These are phyloP conservation scores for Synergus itoensis DNA, from an alignment of 2,888 invertebrate genomes.

Conservation along the genomic window DNA sequence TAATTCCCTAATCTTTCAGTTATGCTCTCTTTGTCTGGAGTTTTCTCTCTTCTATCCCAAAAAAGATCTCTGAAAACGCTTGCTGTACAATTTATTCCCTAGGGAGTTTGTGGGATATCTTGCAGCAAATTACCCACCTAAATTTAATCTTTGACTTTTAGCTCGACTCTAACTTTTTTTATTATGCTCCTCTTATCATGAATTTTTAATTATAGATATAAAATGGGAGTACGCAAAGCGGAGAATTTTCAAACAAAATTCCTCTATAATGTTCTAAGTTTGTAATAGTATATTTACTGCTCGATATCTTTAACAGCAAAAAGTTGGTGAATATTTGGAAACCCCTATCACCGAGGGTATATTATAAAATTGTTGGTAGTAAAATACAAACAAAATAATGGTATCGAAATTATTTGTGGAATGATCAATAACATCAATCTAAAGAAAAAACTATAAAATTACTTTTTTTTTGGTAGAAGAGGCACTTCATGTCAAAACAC, in stretches of 20 bases:
- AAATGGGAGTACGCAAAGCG: background rate
- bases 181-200: conserved; percentile 22
- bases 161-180: conserved; percentile 35
- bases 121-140: conserved; percentile 58
- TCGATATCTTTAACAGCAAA: too few species aligned
- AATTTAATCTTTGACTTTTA: conserved; percentile 61
- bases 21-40: conserved; percentile 49
- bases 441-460: background rate
- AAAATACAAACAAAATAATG: background rate
- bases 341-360: background rate
- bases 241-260: background rate
- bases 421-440: background rate
- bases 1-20: conserved; percentile 50
- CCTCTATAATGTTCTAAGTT: background rate
- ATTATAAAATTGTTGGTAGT: background rate
- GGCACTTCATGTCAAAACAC: background rate
- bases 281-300: background rate
- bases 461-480: background rate
- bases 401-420: background rate
- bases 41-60: conserved; percentile 48
- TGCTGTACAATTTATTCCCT: conserved; percentile 59
- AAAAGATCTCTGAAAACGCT: conserved; percentile 54
- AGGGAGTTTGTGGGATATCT: conserved; percentile 56
- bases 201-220: conserved; percentile 30
- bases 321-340: too few species aligned